These are phyloP conservation scores for Zosterops borbonicus DNA, from an alignment of 2,113 vertebrate species.

Conservation along the genomic window DNA sequence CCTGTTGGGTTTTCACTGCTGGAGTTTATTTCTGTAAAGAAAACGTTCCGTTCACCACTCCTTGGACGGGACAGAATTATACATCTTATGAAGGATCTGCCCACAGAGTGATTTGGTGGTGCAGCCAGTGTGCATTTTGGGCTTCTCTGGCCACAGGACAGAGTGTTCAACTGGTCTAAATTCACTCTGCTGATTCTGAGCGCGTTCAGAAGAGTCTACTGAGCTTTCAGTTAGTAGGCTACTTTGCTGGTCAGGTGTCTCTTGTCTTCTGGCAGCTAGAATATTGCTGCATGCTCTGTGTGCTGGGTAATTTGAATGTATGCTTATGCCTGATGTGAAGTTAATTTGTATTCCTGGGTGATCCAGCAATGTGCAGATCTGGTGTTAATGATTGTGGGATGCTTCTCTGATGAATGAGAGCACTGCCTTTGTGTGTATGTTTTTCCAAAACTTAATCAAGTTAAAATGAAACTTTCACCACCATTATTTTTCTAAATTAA, in stretches of 20 bases:
- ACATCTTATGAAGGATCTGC: not conserved
- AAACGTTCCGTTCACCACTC: not conserved
- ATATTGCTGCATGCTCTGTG: not conserved
- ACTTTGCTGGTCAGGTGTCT: not conserved
- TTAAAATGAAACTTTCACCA: not conserved
- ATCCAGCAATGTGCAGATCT: not conserved
- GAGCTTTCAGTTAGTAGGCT: not conserved
- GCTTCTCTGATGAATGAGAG: not conserved
- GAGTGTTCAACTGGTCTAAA: not conserved
- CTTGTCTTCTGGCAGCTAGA: not conserved
- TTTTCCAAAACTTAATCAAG: not conserved
- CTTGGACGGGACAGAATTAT: not conserved
- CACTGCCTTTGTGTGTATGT: not conserved
- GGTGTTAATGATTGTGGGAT: not conserved
- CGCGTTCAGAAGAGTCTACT: not conserved
- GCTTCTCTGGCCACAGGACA: not conserved
- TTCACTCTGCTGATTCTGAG: not conserved
- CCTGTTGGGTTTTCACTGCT: not conserved
- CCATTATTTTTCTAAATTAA: slow-evolving; percentile 13
- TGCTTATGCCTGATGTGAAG: not conserved
- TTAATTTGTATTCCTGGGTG: not conserved
- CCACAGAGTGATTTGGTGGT: not conserved
- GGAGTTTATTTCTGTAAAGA: not conserved
- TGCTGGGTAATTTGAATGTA: not conserved
- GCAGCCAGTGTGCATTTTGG: not conserved